Conservation (phyloP, 2,113 vertebrate species). For the Camelus bactrianus region DNA sequence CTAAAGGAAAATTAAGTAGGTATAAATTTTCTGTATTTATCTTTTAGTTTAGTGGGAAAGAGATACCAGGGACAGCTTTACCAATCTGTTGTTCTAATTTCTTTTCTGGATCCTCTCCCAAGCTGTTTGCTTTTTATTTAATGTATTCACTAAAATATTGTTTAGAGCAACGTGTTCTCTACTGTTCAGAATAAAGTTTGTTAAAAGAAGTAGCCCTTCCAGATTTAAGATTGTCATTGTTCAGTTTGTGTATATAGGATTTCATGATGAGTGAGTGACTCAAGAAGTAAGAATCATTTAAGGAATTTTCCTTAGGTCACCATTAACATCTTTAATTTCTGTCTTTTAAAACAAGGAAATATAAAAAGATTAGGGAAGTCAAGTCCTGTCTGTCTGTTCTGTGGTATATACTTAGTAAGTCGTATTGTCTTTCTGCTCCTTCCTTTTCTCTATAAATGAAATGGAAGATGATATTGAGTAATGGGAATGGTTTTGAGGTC, state of each 20-base stretch:
- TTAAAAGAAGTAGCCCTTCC: constrained; percentile 6
- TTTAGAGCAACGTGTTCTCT: constrained; percentile 40
- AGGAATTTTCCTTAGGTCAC: not conserved
- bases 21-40: constrained; percentile 55
- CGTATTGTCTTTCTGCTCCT: not conserved
- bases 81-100: constrained; percentile 48
- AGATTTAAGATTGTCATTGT: not conserved
- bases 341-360: constrained; percentile 32
- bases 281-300: constrained; percentile 8
- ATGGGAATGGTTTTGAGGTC: not conserved
- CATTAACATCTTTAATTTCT: constrained; percentile 45
- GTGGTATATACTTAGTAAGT: not conserved
- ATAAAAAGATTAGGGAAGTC: not conserved
- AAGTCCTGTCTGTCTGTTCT: not conserved
- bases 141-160: constrained; percentile 12
- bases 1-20: constrained; percentile 15
- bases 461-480: not conserved
- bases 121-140: constrained; percentile 37
- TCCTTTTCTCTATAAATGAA: not conserved
- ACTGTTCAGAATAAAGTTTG: constrained; percentile 1
- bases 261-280: not conserved
- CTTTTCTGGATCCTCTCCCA: constrained; percentile 24
- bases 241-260: not conserved
- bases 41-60: constrained; percentile 41
- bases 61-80: not conserved